Conservation (phyloP, 2,797 vertebrate genomes). For the Sparidentex hasta region DNA sequence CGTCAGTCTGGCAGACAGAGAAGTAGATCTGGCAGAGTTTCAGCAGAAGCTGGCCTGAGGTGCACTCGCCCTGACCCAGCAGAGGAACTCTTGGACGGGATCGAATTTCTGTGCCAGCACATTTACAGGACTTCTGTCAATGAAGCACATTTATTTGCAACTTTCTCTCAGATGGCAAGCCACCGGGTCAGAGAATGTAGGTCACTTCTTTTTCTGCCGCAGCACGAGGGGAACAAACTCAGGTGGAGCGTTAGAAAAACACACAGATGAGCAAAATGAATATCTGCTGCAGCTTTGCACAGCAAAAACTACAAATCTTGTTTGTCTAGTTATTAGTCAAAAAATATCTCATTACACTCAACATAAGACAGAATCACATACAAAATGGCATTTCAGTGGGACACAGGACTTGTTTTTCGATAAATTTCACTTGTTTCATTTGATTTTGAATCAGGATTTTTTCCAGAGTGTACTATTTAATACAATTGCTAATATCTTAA, state of each 20-base stretch:
- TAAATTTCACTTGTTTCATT: no score
- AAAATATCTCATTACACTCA: no score
- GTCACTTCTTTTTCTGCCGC: slow-evolving; percentile 60
- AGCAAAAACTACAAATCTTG: no score
- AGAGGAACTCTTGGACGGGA: slow-evolving; percentile 38
- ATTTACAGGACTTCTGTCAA: slow-evolving; percentile 72
- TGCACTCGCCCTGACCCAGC: slow-evolving; percentile 53
- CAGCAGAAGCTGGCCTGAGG: slow-evolving; percentile 13
- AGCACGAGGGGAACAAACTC: slow-evolving; percentile 6
- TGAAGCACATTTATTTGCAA: slow-evolving; percentile 70
- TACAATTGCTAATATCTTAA: neutral
- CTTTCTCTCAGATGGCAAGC: slow-evolving; percentile 50
- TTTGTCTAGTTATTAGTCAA: no score
- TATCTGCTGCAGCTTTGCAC: neutral
- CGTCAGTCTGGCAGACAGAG: slow-evolving; percentile 34
- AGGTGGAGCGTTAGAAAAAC: neutral
- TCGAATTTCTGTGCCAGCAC: slow-evolving; percentile 64
- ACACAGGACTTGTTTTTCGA: no score
- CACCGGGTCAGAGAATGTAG: slow-evolving; percentile 42
- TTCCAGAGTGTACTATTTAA: no score
- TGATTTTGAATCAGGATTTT: no score
- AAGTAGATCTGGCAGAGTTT: slow-evolving; percentile 44
- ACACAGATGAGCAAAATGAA: neutral
- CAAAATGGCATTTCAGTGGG: no score
- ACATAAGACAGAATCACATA: no score